These are phyloP conservation scores for Sisor rabdophorus DNA, from an alignment of 2,113 vertebrate species.

Conservation along the genomic window DNA sequence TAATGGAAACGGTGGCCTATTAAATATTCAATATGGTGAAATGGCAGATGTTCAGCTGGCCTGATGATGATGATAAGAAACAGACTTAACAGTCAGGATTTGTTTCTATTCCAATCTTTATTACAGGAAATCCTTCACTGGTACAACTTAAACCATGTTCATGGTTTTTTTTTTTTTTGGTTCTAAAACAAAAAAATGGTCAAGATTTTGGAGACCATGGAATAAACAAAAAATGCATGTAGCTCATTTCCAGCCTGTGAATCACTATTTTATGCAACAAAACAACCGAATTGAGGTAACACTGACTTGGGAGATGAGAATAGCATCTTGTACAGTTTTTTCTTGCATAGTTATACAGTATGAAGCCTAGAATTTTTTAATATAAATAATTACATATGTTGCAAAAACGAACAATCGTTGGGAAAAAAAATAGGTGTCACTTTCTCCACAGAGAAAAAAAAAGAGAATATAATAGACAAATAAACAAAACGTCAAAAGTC, in stretches of 20 bases:
- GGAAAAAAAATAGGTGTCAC: conserved; percentile 11
- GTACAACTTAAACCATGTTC: not conserved
- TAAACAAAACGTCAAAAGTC: conserved; percentile 72
- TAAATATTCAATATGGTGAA: not conserved
- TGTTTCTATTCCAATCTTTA: conserved; percentile 12
- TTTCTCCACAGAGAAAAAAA: conserved; percentile 50
- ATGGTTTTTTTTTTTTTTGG: not conserved
- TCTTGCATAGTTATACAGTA: not conserved
- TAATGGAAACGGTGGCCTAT: not conserved
- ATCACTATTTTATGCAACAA: not conserved
- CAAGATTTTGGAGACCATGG: not conserved
- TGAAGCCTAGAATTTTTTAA: conserved; percentile 20
- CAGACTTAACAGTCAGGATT: not conserved
- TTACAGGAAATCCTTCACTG: not conserved
- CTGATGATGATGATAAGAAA: not conserved
- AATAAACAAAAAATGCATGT: not conserved
- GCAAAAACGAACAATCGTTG: conserved; percentile 12
- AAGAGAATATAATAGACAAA: conserved; percentile 23
- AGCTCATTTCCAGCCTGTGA: not conserved
- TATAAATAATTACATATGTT: conserved; percentile 42
- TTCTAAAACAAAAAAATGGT: not conserved
- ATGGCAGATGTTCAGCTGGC: no score
- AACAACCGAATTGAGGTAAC: not conserved
- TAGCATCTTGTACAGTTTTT: not conserved
- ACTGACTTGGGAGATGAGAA: not conserved